Base-by-base conservation (phyloP, 2,797 vertebrate species). In the Karalla daura region DNA sequence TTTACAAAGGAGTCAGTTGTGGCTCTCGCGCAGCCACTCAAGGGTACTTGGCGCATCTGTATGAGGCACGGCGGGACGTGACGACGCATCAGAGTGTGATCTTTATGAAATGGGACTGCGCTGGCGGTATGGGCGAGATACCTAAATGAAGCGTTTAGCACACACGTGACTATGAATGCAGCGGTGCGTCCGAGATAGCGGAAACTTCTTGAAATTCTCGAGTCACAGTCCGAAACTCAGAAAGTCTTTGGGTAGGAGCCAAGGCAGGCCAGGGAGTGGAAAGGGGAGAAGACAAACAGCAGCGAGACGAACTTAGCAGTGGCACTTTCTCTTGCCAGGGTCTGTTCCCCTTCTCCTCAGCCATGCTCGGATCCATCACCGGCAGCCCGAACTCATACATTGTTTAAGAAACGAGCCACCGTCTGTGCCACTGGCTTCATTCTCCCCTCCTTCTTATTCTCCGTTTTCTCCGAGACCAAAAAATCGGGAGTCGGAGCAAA, bases 391-490 rank as follows among this genome's bases (percentile, higher is more conserved):
- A 78, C 27, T 28, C 23, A 39, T 60, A 21, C 8, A 1, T 43
- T 30, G 39, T 27, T 21, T 15, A 5, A 23, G 33, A 23, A 36
- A 68, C 27, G 37, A 36, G 7, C 2, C 7, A 12, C 27, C 21
- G 32, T 33, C 33, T 12, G 2, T 12, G 23, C 51, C 12, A 37
- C 21, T 20, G 24, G 25, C 24, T 63, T 15, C 8, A 45, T 44
- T 20, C 15, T 61, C 39, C 54, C 13, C 5, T 10, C 5, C 21
- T 46, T 6, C 11, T 33, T 51, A 10, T 9, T 75, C 56, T 70
- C n/a, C 50, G n/a, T 47, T 43, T 56, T 44, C 61, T 61, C 69
- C 30, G 2, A 69, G 63, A 58, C 39, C n/a, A n/a, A 45, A 41
- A 69, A 65, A 32, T 63, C 1, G 2, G 41, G 51, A 46, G n/a